phyloP scores from a whole-genome alignment of 2,113 vertebrate species.

The Mesembrinibis cayennensis region DNA sequence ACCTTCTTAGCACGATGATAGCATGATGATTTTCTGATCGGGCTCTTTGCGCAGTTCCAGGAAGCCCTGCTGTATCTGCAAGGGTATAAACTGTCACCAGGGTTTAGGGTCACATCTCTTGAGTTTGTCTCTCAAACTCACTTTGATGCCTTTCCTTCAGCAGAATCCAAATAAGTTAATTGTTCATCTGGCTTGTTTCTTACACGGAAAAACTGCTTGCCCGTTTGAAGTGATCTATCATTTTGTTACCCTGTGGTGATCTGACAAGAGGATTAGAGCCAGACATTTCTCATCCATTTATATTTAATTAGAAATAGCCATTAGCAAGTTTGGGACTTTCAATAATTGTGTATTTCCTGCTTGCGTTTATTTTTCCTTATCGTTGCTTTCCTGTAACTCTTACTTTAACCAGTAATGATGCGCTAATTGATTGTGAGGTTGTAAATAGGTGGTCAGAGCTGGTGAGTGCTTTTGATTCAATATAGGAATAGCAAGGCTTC shows the following conservation, averaged over 20 bases:
- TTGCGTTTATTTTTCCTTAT: not conserved
- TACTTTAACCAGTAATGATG: not conserved
- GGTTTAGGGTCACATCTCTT: not conserved
- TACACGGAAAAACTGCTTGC: not conserved
- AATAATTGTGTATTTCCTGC: conserved; percentile 3
- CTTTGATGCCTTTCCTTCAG: not conserved
- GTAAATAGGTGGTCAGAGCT: not conserved
- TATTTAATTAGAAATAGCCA: conserved; percentile 42
- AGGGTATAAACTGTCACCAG: not conserved
- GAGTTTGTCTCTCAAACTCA: not conserved
- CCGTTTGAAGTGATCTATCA: not conserved
- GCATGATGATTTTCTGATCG: not conserved
- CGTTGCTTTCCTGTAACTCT: conserved; percentile 41
- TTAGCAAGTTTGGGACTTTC: not conserved
- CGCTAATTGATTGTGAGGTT: conserved; percentile 1
- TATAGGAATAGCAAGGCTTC: not conserved
- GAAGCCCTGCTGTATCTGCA: not conserved
- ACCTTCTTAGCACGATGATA: not conserved
- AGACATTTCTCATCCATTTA: conserved; percentile 44
- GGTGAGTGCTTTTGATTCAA: not conserved
- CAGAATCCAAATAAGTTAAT: not conserved
- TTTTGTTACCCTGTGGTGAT: not conserved
- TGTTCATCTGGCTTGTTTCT: not conserved
- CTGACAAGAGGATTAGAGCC: not conserved
- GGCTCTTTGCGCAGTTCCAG: not conserved